Evolutionary conservation across 2,113 vertebrate genomes (phyloP).

Genomic region (Vulpes vulpes): DNA sequence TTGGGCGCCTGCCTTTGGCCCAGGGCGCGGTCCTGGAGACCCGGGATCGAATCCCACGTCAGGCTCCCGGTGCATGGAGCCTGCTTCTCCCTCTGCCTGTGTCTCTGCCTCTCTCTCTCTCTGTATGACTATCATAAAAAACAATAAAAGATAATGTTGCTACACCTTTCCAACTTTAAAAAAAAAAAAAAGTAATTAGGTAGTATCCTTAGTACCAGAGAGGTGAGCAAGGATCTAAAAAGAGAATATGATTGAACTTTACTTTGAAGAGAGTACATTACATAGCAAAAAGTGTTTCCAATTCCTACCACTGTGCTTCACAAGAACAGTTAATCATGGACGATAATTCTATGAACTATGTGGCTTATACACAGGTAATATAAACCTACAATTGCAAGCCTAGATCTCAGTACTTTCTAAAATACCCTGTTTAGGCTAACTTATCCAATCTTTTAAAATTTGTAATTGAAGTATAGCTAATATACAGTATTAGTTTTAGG

Average conservation of each 20-base stretch:
- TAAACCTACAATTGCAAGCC: constrained; percentile 26
- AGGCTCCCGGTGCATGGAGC: no score
- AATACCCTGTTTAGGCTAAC: constrained; percentile 22
- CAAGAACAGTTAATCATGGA: constrained; percentile 55
- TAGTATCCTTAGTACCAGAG: constrained; percentile 15
- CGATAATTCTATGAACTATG: constrained; percentile 13
- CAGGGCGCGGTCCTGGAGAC: no score
- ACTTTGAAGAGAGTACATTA: constrained; percentile 49
- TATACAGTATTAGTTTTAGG: background rate
- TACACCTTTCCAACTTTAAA: no score
- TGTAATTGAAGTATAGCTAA: background rate
- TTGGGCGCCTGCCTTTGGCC: no score
- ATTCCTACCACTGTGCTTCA: constrained; percentile 44
- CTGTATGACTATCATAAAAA: no score
- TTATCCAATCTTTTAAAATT: background rate
- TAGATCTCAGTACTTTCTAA: constrained; percentile 28
- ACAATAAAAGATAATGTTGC: no score
- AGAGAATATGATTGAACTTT: constrained; percentile 57
- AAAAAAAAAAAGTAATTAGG: constrained; percentile 52
- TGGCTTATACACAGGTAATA: constrained; percentile 32
- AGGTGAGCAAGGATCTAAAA: constrained; percentile 52
- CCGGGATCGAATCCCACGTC: no score
- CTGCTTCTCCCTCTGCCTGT: no score
- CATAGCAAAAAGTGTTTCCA: constrained; percentile 64
- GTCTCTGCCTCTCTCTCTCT: no score